phyloP scores from a whole-genome alignment of 1,140 invertebrate species.

The Anadara kagoshimensis region DNA sequence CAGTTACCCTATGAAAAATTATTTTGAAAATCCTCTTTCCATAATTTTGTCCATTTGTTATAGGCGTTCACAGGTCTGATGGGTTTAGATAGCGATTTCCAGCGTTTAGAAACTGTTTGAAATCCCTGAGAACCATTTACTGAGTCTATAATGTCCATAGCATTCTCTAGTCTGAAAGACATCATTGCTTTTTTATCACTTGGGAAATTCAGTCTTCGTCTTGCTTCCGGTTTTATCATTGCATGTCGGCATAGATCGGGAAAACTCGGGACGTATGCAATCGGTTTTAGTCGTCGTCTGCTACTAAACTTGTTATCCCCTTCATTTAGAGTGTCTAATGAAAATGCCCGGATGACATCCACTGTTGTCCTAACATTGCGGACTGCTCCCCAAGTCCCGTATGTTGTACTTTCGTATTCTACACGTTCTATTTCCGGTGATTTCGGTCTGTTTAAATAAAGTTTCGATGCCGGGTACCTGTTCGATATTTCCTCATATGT shows the following conservation, averaged over 20 bases:
- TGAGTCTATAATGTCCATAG: constrained; percentile 67
- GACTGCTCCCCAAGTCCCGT: neutral
- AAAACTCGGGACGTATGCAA: neutral
- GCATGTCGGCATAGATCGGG: constrained; percentile 1
- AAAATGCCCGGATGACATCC: neutral
- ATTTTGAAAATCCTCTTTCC: constrained; percentile 52
- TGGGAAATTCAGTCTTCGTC: constrained; percentile 18
- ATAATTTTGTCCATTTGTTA: constrained; percentile 57
- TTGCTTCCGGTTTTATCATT: neutral
- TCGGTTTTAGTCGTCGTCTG: neutral
- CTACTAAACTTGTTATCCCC: too few relatives aligned
- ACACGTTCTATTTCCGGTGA: constrained; percentile 45
- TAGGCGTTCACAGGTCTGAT: constrained; percentile 51
- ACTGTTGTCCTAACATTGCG: neutral
- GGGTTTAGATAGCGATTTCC: constrained; percentile 7
- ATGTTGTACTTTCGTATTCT: constrained; percentile 17
- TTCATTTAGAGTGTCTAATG: neutral
- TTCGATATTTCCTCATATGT: constrained; percentile 50
- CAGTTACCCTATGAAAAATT: too few relatives aligned
- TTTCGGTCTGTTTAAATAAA: constrained; percentile 48
- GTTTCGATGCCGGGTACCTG: constrained; percentile 45
- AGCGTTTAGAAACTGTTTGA: constrained; percentile 48
- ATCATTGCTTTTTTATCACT: constrained; percentile 52
- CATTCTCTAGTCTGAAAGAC: constrained; percentile 60
- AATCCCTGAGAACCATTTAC: constrained; percentile 41